Evolutionary conservation across 2,113 vertebrate species (phyloP), one percentile per base, ranked within the genome.

Genomic region (Leptosomus discolor): DNA sequence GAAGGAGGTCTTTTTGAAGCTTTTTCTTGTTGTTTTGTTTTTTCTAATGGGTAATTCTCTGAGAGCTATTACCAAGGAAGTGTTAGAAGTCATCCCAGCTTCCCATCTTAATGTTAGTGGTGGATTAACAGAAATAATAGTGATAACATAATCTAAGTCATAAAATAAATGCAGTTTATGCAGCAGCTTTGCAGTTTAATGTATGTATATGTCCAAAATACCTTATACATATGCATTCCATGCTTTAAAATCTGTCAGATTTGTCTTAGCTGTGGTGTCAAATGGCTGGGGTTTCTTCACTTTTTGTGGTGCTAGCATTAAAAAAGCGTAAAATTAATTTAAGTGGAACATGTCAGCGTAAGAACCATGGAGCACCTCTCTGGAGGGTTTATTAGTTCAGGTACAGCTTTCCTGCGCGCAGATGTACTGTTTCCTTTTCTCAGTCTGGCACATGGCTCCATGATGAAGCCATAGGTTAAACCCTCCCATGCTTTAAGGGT

Each of bases 401-500:
- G 80, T 87, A 71, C 56, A 87, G 60, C 93, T 92, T 74, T 84
- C 68, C 61, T 75, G 79, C 86, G 74, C 86, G 77, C 68, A 80
- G 22, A 80, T 67, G n/a, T 41, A 23, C 37, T 84, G 71, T 61
- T 96, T 87, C 56, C 53, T 92, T 64, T 65, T 61, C 67, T 73
- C 1, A 2, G 26, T 70, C 87, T 85, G 77, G 80, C 89, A 92
- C 36, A 15, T 75, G 0, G 1, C 77, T 87, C 73, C 23, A 4
- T 19, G 5, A 39, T 54, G 77, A 75, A 95, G 84, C 88, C 69
- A 26, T 56, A 87, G 69, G 65, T 95, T 96, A 95, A 96, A 75
- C 64, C 76, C 34, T 87, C 51, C 64, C 4, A 4, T 84, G 39
- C 89, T 82, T 84, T 41, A n/a, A 61, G 83, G 87, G 46, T 75